phyloP scores from a whole-genome alignment of 1,140 invertebrate species.

The Oedothorax gibbosus region DNA sequence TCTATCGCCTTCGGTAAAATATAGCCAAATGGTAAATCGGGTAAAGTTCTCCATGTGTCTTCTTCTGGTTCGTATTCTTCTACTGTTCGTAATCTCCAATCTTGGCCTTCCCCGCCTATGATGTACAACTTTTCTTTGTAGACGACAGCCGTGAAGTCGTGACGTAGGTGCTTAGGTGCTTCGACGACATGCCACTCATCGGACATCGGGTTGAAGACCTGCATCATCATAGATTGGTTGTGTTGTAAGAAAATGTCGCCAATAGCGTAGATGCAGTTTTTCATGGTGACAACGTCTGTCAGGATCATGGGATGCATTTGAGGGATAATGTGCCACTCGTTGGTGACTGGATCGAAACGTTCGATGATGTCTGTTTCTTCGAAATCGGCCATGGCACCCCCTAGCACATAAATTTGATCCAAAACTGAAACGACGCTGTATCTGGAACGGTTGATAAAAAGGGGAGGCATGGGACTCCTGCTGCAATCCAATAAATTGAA shows the following conservation, averaged over 20 bases:
- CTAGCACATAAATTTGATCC: conserved; percentile 8
- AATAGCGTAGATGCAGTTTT: conserved; percentile 18
- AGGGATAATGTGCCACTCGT: background rate
- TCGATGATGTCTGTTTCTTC: conserved; percentile 7
- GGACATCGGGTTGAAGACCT: conserved; percentile 1
- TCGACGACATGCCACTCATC: background rate
- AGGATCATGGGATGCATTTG: conserved; percentile 18
- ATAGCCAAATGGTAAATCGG: conserved; percentile 1
- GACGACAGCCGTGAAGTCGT: conserved; percentile 14
- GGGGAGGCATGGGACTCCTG: background rate
- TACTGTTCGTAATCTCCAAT: background rate
- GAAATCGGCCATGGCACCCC: background rate
- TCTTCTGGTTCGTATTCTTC: conserved; percentile 21
- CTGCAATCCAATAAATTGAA: background rate
- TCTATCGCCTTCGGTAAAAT: background rate
- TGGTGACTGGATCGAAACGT: background rate
- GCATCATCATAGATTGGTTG: conserved; percentile 15
- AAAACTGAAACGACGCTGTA: background rate
- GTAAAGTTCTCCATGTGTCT: conserved; percentile 8
- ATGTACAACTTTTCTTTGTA: background rate
- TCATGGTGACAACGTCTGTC: background rate
- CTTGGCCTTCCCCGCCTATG: background rate
- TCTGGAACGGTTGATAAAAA: background rate
- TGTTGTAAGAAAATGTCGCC: background rate
- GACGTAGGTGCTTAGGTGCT: background rate